Percentiles rank a stretch among this genome's conserved stretches.
Conservation (phyloP, 2,888 invertebrate genomes). For the Tetrapedia diversipes region DNA sequence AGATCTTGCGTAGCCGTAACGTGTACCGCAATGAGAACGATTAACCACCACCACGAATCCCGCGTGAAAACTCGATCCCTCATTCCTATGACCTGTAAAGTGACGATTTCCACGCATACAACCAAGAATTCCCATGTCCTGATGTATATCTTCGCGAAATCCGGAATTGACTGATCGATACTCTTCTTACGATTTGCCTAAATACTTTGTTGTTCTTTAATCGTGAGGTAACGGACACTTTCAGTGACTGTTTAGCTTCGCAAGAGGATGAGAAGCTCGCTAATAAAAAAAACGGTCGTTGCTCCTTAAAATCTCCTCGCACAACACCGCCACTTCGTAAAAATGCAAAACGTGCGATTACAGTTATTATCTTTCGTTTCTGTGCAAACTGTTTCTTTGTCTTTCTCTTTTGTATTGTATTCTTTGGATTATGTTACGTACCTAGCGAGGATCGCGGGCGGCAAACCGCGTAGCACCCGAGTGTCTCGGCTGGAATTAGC, state of each 20-base stretch:
- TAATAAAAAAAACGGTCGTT: not conserved
- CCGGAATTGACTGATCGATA: constrained; percentile 6
- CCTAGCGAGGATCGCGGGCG: constrained; percentile 9
- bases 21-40: constrained; percentile 65
- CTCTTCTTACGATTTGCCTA: constrained; percentile 5
- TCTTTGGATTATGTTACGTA: constrained; percentile 1
- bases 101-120: constrained; percentile 65
- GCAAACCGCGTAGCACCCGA: constrained; percentile 32
- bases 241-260: not conserved
- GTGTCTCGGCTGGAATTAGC: constrained; percentile 9
- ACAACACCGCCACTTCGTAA: not conserved
- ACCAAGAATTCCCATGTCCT: constrained; percentile 67
- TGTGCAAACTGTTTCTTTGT: not conserved
- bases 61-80: constrained; percentile 67
- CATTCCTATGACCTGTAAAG: constrained; percentile 78
- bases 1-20: constrained; percentile 54
- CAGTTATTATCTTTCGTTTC: not conserved
- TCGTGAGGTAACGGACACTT: not conserved
- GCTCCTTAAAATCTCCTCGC: not conserved
- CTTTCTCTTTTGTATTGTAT: not conserved
- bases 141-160: constrained; percentile 34
- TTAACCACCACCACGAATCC: constrained; percentile 68
- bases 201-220: not conserved
- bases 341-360: not conserved
- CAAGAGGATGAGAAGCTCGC: not conserved